A percentile compares a stretch with the other conserved stretches of the same genome.
Evolutionary conservation across 2,888 invertebrate genomes (phyloP).

Genomic region (Drosophila siamana): DNA sequence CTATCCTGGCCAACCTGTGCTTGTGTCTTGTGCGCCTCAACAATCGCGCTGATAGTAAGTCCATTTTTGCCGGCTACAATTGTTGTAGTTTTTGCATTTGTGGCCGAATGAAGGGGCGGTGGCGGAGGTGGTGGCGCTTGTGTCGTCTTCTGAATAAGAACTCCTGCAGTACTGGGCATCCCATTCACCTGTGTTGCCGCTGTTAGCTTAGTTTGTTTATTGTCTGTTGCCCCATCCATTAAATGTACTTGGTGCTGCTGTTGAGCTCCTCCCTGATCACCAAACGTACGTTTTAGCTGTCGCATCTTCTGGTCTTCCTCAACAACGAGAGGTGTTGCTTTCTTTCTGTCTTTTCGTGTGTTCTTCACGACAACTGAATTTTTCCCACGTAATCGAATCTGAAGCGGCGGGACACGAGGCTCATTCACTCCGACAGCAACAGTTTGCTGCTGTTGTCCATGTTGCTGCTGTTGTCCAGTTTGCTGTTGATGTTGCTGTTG

Average conservation of each 20-base stretch:
- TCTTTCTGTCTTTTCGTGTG: constrained; percentile 90
- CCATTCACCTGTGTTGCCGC: constrained; percentile 65
- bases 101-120: constrained; percentile 17
- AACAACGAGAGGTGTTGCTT: constrained; percentile 63
- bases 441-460: constrained; percentile 40
- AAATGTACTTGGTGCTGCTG: constrained; percentile 18
- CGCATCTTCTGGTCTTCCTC: constrained; percentile 80
- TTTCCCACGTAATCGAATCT: constrained; percentile 92
- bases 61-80: constrained; percentile 81
- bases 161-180: constrained; percentile 50
- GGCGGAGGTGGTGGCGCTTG: constrained; percentile 25
- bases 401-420: constrained; percentile 94
- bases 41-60: constrained; percentile 77
- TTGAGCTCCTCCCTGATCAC: constrained; percentile 43
- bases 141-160: constrained; percentile 60
- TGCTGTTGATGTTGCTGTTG: constrained; percentile 40
- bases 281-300: constrained; percentile 71
- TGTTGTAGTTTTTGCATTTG: constrained; percentile 64
- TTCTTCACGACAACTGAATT: constrained; percentile 94
- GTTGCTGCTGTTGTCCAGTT: constrained; percentile 37
- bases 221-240: constrained; percentile 36
- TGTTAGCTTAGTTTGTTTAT: constrained; percentile 69
- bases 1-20: constrained; percentile 24
- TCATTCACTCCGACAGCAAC: constrained; percentile 87
- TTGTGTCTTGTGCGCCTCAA: constrained; percentile 62